These are phyloP conservation scores for Brachypalpus laphriformis DNA, from an alignment of 2,888 invertebrate species.

Conservation along the genomic window DNA sequence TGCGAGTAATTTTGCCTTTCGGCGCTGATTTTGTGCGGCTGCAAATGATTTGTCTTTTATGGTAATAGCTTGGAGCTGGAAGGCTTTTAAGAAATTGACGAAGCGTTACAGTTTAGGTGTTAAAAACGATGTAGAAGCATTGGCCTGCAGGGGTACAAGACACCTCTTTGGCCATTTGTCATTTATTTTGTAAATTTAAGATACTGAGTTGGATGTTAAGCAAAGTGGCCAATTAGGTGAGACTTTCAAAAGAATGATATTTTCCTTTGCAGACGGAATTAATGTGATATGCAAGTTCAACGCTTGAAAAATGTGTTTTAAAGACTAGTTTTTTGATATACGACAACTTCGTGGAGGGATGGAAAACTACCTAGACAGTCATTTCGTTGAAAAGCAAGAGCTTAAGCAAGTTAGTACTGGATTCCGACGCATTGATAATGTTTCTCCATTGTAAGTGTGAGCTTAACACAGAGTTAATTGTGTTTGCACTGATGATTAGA, in stretches of 20 bases:
- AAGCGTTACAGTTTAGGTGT: slow-evolving; percentile 33
- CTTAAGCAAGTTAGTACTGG: too few relatives aligned
- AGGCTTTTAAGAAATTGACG: slow-evolving; percentile 4
- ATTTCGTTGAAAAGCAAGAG: too few relatives aligned
- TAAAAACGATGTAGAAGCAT: slow-evolving; percentile 34
- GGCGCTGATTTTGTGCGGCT: slow-evolving; percentile 34
- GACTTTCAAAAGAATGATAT: not conserved
- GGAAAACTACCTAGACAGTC: too few relatives aligned
- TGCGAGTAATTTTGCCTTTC: slow-evolving; percentile 55
- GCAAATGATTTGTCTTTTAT: slow-evolving; percentile 37
- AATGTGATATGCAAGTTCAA: too few relatives aligned
- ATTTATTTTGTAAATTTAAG: not conserved
- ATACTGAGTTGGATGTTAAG: not conserved
- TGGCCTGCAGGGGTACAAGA: slow-evolving; percentile 25
- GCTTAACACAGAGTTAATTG: too few relatives aligned
- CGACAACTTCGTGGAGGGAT: too few relatives aligned
- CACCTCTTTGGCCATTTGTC: slow-evolving; percentile 5
- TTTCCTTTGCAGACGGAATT: not conserved
- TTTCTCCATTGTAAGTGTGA: too few relatives aligned
- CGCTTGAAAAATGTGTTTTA: too few relatives aligned
- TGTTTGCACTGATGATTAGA: too few relatives aligned
- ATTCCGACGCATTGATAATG: too few relatives aligned
- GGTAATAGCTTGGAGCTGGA: slow-evolving; percentile 3
- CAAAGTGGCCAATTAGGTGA: slow-evolving; percentile 8
- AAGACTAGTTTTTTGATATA: too few relatives aligned